Evolutionary conservation across 2,797 vertebrate genomes (phyloP), one percentile per base, ranked within the genome.

Genomic region (Gymnothorax reevesii): DNA sequence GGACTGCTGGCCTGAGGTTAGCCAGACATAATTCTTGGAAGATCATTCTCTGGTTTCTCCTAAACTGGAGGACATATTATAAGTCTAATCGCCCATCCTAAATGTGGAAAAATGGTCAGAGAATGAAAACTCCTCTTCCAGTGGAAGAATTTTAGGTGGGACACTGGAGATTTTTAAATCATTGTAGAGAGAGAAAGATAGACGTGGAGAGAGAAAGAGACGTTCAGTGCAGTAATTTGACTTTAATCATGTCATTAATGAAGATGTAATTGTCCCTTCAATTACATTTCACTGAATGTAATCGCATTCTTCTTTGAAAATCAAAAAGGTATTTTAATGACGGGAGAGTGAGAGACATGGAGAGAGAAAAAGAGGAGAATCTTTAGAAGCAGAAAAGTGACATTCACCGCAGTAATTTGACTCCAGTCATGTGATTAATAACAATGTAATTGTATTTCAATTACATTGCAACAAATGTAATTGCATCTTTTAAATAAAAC

Each of bases 151-250:
- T 52, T 79, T 10, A 49, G 10, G 75, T 42, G 75, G 33, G 33
- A 17, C 10, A 75, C 71, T 27, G 42, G 71, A 75, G 25, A 42
- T 75, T 8, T 6, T 25, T 12, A 75, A 25, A 75, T 62, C 75
- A 87, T 77, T 62, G 17, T 22, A 82, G 64, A n/a, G 82, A 62
- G 57, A 25, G 49, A 73, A 69, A 73, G 57, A 79, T 25, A 52
- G 87, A 42, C 42, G 80, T 83, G 75, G 83, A 75, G 60, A 87
- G 54, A 86, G 57, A 85, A 42, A 42, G 33, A 83, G 69, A 27
- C 49, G 12, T 90, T 92, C 89, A 93, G 88, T 90, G 91, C 83
- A 84, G 62, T 25, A 89, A 93, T 93, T 93, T 93, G 42, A 82
- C 33, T 7, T 62, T 60, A 17, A 42, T 57, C 25, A 55, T 22